phyloP scores from a whole-genome alignment of 1,140 invertebrate genomes.

The Hormaphis cornu region DNA sequence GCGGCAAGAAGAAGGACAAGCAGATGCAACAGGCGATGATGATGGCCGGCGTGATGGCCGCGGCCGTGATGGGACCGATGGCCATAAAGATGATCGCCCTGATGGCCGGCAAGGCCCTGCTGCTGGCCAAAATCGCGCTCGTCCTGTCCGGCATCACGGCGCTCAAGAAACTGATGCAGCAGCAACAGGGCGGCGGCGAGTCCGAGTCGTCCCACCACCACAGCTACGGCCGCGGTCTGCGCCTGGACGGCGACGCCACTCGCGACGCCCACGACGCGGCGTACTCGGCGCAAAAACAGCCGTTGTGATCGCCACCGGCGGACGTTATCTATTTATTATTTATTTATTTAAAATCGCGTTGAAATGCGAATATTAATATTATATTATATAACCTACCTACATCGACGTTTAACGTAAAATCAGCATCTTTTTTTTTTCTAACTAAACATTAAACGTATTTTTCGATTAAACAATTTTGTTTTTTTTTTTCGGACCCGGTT shows the following conservation, averaged over 20 bases:
- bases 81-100: conserved; percentile 67
- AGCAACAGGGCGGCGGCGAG: conserved; percentile 64
- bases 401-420: no score
- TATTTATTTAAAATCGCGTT: no score
- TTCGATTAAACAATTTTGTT: no score
- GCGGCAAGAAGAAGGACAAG: conserved; percentile 60
- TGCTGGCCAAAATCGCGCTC: conserved; percentile 72
- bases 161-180: conserved; percentile 61
- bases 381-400: no score
- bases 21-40: conserved; percentile 64
- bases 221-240: conserved; percentile 49
- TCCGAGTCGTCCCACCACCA: conserved; percentile 71
- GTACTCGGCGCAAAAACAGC: conserved; percentile 58
- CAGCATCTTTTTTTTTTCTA: no score
- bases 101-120: conserved; percentile 71
- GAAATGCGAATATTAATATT: no score
- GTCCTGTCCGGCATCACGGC: conserved; percentile 71
- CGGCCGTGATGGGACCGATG: conserved; percentile 61
- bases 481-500: no score
- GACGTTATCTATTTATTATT: background rate
- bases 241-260: conserved; percentile 39
- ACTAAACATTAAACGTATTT: no score
- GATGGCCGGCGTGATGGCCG: conserved; percentile 63
- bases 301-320: background rate
- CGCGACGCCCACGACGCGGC: conserved; percentile 61